A percentile compares a stretch with the other conserved stretches of the same genome.
phyloP scores from a whole-genome alignment of 2,888 invertebrate species.

The Arenicola marina region DNA sequence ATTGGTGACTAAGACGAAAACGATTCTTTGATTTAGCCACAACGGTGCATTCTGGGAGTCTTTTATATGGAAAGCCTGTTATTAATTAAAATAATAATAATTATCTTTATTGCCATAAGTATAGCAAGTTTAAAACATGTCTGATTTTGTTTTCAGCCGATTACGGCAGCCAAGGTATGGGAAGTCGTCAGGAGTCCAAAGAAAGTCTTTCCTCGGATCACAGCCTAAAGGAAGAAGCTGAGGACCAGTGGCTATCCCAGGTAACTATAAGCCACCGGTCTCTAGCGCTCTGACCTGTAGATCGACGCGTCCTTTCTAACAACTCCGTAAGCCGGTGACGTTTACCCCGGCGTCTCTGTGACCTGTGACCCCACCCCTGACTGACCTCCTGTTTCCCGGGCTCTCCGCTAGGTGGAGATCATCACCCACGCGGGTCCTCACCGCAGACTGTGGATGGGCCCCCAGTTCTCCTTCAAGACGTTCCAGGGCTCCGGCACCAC shows the following conservation, averaged over 20 bases:
- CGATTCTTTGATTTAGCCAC: background rate
- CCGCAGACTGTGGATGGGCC: constrained; percentile 94
- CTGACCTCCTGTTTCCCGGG: no score
- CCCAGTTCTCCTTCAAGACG: constrained; percentile 93
- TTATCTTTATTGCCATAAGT: no score
- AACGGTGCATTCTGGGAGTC: background rate
- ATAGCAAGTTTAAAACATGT: no score
- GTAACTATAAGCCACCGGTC: constrained; percentile 45
- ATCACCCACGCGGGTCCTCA: constrained; percentile 96
- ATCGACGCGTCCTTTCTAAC: no score
- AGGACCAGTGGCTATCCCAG: constrained; percentile 88
- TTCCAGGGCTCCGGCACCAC: constrained; percentile 51
- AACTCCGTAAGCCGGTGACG: no score
- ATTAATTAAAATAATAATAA: no score
- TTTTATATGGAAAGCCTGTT: no score
- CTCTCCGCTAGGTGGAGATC: constrained; percentile 81
- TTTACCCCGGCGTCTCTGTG: no score
- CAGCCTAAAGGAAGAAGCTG: constrained; percentile 65
- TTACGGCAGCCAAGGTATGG: background rate
- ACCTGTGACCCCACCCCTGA: background rate
- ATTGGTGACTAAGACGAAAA: background rate
- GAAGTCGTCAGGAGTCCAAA: constrained; percentile 41
- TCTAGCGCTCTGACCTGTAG: no score
- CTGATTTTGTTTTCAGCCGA: background rate
- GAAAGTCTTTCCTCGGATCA: constrained; percentile 58